phyloP scores from a whole-genome alignment of 2,888 invertebrate species.

The Diaphora mendica region DNA sequence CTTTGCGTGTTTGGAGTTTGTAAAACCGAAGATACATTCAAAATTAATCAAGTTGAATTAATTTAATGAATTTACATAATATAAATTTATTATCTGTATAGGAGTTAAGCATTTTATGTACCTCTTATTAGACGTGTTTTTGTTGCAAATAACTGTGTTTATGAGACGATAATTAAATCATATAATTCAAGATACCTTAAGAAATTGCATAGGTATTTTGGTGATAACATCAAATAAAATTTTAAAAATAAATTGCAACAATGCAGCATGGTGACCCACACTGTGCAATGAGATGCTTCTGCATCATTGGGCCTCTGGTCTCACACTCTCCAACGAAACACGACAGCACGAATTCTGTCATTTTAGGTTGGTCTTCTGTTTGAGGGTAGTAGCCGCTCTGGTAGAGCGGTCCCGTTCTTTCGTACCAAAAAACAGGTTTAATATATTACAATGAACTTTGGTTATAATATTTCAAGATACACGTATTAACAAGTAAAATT shows the following conservation, averaged over 20 bases:
- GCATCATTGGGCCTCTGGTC: no score
- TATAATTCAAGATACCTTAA: background rate
- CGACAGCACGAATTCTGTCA: no score
- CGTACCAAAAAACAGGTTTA: no score
- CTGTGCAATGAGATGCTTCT: no score
- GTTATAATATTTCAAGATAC: no score
- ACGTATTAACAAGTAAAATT: no score
- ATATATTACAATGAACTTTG: no score
- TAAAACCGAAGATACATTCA: background rate
- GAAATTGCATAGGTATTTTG: background rate
- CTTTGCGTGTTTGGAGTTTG: conserved; percentile 8
- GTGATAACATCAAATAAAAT: background rate
- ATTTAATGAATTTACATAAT: background rate
- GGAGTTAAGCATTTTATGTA: background rate
- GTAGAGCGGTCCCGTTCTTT: no score
- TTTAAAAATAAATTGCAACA: background rate
- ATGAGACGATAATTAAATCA: background rate
- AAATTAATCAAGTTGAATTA: conserved; percentile 2
- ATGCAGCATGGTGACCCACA: no score
- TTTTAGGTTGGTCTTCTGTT: no score
- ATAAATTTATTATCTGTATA: background rate
- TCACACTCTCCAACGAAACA: no score
- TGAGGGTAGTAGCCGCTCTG: no score
- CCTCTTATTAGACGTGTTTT: background rate
- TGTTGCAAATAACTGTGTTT: background rate